A percentile compares a stretch with the other conserved stretches of the same genome.
phyloP scores from a whole-genome alignment of 1,140 invertebrate species.

The Drosophila cardini region DNA sequence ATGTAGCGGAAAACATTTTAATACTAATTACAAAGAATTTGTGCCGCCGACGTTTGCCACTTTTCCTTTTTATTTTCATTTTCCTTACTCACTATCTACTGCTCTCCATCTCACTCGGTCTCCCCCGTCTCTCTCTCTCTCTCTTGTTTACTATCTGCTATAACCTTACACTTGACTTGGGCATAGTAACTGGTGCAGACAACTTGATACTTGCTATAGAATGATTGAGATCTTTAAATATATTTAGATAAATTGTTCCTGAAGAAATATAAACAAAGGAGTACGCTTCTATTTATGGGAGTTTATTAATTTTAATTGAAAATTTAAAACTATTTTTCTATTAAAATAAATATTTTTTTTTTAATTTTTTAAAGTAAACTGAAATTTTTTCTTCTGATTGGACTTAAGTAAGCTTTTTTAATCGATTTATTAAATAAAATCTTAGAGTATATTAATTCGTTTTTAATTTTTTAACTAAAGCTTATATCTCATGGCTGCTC shows the following conservation, averaged over 20 bases:
- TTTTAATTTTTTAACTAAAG: background rate
- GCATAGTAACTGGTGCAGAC: background rate
- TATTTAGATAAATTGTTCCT: background rate
- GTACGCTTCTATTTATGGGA: too few species aligned
- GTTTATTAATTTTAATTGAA: too few species aligned
- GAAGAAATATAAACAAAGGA: too few species aligned
- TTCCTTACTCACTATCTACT: background rate
- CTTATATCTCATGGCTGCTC: slow-evolving; percentile 3
- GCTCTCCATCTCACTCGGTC: background rate
- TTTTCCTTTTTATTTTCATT: slow-evolving; percentile 61
- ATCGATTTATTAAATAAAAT: too few species aligned
- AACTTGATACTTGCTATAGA: slow-evolving; percentile 8
- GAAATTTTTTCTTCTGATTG: too few species aligned
- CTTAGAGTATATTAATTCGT: slow-evolving; percentile 42
- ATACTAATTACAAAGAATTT: slow-evolving; percentile 84
- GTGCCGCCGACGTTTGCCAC: slow-evolving; percentile 73
- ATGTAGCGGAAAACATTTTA: slow-evolving; percentile 83
- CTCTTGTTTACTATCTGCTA: background rate
- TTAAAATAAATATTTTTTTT: too few species aligned
- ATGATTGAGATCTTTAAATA: background rate
- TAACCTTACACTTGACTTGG: slow-evolving; percentile 1
- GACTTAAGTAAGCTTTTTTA: too few species aligned
- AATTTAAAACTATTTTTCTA: too few species aligned
- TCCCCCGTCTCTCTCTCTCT: background rate
- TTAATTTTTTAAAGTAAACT: too few species aligned